phyloP scores from a whole-genome alignment of 2,797 vertebrate species.

The Sphenodon punctatus region DNA sequence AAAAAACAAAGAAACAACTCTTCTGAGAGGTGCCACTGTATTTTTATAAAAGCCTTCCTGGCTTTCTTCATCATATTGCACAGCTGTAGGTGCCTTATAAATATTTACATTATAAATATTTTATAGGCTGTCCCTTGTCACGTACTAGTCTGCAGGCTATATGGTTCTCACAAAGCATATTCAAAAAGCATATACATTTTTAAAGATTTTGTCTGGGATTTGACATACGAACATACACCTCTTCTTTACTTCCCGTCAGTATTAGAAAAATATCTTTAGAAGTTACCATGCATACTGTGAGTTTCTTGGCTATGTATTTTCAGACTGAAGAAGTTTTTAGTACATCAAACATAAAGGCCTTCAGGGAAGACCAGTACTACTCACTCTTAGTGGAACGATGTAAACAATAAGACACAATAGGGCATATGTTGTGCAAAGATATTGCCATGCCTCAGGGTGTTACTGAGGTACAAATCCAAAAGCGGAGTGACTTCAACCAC shows the following conservation, averaged over 20 bases:
- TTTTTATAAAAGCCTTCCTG: not conserved
- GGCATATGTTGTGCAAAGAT: rapidly evolving
- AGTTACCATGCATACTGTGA: not conserved
- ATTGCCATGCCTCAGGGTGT: not conserved
- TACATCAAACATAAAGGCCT: not conserved
- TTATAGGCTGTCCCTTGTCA: conserved; percentile 11
- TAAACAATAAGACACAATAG: rapidly evolving
- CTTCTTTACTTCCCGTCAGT: not conserved
- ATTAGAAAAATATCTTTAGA: not conserved
- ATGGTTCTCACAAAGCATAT: not conserved
- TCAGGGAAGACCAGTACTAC: not conserved
- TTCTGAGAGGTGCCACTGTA: not conserved
- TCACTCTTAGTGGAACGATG: not conserved
- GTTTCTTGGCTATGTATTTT: not conserved
- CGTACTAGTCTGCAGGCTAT: not conserved
- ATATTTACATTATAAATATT: conserved; percentile 41
- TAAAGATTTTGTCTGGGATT: conserved; percentile 6
- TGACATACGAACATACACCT: not conserved
- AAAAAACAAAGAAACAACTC: too few species aligned
- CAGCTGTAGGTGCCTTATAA: not conserved
- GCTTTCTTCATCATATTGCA: not conserved
- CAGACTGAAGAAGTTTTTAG: not conserved
- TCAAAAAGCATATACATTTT: conserved; percentile 3
- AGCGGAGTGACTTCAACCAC: not conserved
- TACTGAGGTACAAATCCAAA: not conserved